Percentiles rank a stretch among this genome's conserved stretches.
Evolutionary conservation across 2,888 invertebrate genomes (phyloP).

Genomic region (Xylota sylvarum): DNA sequence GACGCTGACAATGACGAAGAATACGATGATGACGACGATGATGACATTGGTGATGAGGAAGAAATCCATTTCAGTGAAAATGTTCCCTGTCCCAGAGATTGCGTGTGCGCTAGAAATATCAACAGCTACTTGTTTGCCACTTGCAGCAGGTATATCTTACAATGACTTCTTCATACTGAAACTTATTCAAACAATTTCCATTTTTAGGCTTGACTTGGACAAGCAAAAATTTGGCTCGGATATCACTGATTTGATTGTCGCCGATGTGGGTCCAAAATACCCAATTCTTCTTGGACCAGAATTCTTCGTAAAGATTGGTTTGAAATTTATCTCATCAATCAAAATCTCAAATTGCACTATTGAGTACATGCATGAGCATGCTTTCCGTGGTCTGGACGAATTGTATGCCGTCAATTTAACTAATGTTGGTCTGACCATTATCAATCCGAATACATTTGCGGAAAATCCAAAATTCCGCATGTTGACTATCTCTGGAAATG

Average conservation of each 20-base stretch:
- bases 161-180: not conserved
- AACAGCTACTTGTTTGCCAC: slow-evolving; percentile 88
- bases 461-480: slow-evolving; percentile 88
- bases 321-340: slow-evolving; percentile 88
- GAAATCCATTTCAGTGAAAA: slow-evolving; percentile 83
- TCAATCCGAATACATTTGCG: slow-evolving; percentile 90
- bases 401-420: slow-evolving; percentile 90
- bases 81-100: slow-evolving; percentile 88
- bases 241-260: slow-evolving; percentile 89
- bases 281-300: slow-evolving; percentile 87
- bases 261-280: slow-evolving; percentile 87
- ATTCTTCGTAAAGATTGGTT: slow-evolving; percentile 88
- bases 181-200: not conserved
- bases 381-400: slow-evolving; percentile 89
- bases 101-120: slow-evolving; percentile 87
- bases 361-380: slow-evolving; percentile 88
- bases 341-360: slow-evolving; percentile 90
- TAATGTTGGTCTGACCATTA: slow-evolving; percentile 88
- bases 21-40: slow-evolving; percentile 79
- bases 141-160: slow-evolving; percentile 86
- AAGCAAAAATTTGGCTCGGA: slow-evolving; percentile 89
- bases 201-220: slow-evolving; percentile 86
- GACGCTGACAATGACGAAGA: slow-evolving; percentile 79
- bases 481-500: slow-evolving; percentile 89
- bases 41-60: slow-evolving; percentile 81